phyloP scores from a whole-genome alignment of 2,888 invertebrate genomes.

The Trisateles emortualis region DNA sequence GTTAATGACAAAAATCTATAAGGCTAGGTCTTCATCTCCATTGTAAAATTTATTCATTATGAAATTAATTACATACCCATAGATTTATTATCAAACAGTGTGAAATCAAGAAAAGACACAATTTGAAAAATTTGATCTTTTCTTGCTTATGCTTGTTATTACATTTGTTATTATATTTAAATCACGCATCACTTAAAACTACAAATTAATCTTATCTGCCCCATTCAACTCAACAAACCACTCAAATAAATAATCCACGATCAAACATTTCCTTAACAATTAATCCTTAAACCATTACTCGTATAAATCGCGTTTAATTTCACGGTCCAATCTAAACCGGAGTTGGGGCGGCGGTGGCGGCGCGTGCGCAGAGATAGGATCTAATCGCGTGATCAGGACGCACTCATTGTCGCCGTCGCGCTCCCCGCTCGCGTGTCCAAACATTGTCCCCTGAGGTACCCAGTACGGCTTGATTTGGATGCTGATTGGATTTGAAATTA shows the following conservation, averaged over 20 bases:
- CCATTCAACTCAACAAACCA: slow-evolving; percentile 32
- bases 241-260: slow-evolving; percentile 44
- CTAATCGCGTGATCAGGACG: slow-evolving; percentile 73
- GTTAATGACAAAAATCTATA: no score
- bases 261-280: slow-evolving; percentile 59
- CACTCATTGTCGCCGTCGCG: slow-evolving; percentile 72
- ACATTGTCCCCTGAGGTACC: slow-evolving; percentile 64
- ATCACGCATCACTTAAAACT: not conserved
- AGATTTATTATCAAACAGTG: no score
- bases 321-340: slow-evolving; percentile 66
- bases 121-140: no score
- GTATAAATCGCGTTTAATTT: slow-evolving; percentile 73
- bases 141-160: not conserved
- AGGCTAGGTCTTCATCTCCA: no score
- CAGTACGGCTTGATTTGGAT: slow-evolving; percentile 31
- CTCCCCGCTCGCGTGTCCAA: slow-evolving; percentile 68
- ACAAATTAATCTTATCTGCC: slow-evolving; percentile 7
- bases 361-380: slow-evolving; percentile 75
- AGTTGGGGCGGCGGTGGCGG: slow-evolving; percentile 63
- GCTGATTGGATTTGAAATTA: slow-evolving; percentile 31
- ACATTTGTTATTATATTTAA: not conserved
- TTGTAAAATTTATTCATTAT: no score
- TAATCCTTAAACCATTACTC: slow-evolving; percentile 60
- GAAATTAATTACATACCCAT: no score
- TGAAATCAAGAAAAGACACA: no score